Percentiles rank a stretch among this genome's conserved stretches.
phyloP scores from a whole-genome alignment of 2,113 vertebrate genomes.

The Barnardius zonarius region DNA sequence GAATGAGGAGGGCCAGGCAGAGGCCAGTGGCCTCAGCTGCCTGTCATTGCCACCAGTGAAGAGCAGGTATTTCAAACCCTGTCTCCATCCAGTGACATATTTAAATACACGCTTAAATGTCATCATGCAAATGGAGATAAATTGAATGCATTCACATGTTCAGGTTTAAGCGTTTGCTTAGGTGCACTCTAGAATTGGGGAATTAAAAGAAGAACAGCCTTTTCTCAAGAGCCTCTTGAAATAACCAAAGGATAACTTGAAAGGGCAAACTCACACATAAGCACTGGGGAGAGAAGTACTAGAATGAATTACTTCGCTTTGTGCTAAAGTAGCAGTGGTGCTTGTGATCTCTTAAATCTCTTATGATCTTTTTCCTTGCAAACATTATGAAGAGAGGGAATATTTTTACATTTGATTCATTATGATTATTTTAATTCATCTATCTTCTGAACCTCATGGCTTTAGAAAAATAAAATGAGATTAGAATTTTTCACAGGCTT shows the following conservation, averaged over 20 bases:
- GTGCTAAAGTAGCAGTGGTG: conserved; percentile 16
- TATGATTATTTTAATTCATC: conserved; percentile 52
- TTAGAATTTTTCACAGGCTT: conserved; percentile 9
- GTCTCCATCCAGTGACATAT: not conserved
- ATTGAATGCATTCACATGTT: not conserved
- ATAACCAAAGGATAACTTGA: conserved; percentile 57
- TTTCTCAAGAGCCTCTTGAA: conserved; percentile 58
- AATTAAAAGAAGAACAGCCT: not conserved
- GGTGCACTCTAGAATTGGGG: not conserved
- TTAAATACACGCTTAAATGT: not conserved
- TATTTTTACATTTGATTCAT: conserved; percentile 53
- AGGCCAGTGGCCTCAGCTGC: not conserved
- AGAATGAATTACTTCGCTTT: conserved; percentile 49
- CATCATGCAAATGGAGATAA: not conserved
- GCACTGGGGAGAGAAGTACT: conserved; percentile 18
- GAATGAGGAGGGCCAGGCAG: not conserved
- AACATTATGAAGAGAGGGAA: conserved; percentile 16
- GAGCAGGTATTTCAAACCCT: not conserved
- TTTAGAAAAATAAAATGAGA: conserved; percentile 46
- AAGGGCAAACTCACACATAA: not conserved
- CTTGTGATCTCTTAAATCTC: conserved; percentile 62
- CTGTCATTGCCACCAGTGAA: not conserved
- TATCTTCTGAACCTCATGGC: conserved; percentile 43
- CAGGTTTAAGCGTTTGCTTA: not conserved
- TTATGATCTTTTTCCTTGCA: conserved; percentile 57